Conservation (phyloP, 2,888 invertebrate genomes). For the Stenchaetothrips biformis region DNA sequence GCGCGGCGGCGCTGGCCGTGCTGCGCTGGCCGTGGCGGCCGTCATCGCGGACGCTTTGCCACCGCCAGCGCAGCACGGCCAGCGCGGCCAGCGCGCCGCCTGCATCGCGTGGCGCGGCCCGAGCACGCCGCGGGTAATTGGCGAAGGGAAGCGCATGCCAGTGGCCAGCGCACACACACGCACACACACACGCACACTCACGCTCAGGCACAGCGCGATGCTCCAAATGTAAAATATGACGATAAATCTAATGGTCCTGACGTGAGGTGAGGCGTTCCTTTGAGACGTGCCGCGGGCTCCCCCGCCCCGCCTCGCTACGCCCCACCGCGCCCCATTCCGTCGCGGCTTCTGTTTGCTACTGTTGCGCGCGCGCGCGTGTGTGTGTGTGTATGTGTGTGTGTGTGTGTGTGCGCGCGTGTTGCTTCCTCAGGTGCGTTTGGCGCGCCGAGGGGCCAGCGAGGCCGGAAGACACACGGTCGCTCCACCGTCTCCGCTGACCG, state of each 20-base stretch:
- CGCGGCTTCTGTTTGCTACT: background rate
- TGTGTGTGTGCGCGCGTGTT: too few relatives aligned
- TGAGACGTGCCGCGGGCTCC: constrained; percentile 5
- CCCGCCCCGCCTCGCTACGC: background rate
- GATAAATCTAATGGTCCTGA: constrained; percentile 23
- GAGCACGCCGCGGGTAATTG: constrained; percentile 44
- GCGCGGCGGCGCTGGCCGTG: too few relatives aligned
- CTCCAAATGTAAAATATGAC: constrained; percentile 25
- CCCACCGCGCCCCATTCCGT: background rate
- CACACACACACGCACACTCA: background rate
- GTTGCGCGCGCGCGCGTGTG: too few relatives aligned
- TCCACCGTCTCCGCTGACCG: too few relatives aligned
- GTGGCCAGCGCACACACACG: background rate
- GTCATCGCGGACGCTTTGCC: too few relatives aligned
- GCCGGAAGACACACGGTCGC: too few relatives aligned
- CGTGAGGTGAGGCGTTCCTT: constrained; percentile 24
- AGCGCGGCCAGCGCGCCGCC: constrained; percentile 35
- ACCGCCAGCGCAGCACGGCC: constrained; percentile 15
- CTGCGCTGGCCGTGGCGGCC: too few relatives aligned
- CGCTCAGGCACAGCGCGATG: constrained; percentile 35
- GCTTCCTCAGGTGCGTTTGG: too few relatives aligned
- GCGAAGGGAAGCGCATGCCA: constrained; percentile 40
- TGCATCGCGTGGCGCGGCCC: constrained; percentile 43
- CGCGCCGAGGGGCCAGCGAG: too few relatives aligned
- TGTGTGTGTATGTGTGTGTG: too few relatives aligned